Evolutionary conservation across 2,797 vertebrate genomes (phyloP).

Genomic region (Peromyscus melanophrys): DNA sequence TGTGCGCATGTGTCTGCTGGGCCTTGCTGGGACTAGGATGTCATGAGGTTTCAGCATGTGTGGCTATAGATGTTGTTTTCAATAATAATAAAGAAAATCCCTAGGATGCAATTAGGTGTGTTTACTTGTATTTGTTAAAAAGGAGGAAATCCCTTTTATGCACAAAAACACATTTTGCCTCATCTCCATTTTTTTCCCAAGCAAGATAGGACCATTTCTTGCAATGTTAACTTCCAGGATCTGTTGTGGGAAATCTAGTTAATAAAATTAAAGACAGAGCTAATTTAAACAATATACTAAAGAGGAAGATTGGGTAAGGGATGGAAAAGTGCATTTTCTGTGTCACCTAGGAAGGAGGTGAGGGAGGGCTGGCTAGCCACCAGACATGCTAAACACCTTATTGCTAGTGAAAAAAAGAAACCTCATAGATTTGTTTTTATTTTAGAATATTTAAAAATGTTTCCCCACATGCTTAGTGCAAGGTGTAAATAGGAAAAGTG

Average conservation of each 20-base stretch:
- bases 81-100: slow-evolving; percentile 23
- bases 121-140: slow-evolving; percentile 54
- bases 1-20: not conserved
- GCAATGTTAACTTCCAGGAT: slow-evolving; percentile 59
- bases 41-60: not conserved
- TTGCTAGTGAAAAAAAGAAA: not conserved
- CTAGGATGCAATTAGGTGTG: slow-evolving; percentile 61
- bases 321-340: not conserved
- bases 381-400: not conserved
- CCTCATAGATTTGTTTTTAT: not conserved
- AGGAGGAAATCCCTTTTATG: slow-evolving; percentile 66
- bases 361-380: not conserved
- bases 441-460: not conserved
- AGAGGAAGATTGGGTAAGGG: not conserved
- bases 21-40: not conserved
- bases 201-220: slow-evolving; percentile 59
- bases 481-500: not conserved
- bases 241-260: slow-evolving; percentile 58
- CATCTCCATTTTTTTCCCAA: slow-evolving; percentile 19
- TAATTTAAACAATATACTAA: slow-evolving; percentile 58
- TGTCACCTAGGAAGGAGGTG: not conserved
- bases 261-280: slow-evolving; percentile 72
- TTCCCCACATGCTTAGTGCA: not conserved
- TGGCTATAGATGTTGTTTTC: slow-evolving; percentile 49
- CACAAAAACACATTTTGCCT: slow-evolving; percentile 70